Evolutionary conservation across 2,888 invertebrate species (phyloP), one percentile per base, ranked within the genome.

Genomic region (Amphimallon solstitiale): DNA sequence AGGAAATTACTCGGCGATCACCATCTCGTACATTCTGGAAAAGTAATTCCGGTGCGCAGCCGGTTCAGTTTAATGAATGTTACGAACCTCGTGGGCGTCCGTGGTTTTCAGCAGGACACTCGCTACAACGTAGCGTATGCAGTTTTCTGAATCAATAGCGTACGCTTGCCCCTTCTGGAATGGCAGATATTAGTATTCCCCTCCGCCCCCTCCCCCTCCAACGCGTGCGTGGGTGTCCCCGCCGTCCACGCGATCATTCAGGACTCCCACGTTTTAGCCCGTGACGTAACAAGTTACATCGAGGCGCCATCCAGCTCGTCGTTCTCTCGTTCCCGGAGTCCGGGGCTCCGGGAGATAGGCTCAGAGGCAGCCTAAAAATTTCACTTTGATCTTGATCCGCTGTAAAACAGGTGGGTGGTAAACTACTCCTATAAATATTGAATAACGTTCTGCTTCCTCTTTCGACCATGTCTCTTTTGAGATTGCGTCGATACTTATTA

Each of bases 221-320:
- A 6, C 38, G 7, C 21, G 1, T 2, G 21, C 19, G 37, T 23
- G 56, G 68, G 71, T 70, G 73, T 73, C 73, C 76, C 74, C 70
- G 69, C 71, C 78, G 81, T 81, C 82, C 75, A 83, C 81, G 84
- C 84, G 73, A 76, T 75, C 74, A 77, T 81, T 84, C 75, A 75
- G 68, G 62, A 52, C 73, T 66, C 74, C 68, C 81, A 84, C 86
- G 86, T 85, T 84, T 84, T 81, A 79, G 74, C 76, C 73, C 72
- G 81, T 87, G 87, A 87, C 88, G 87, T 88, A 87, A 86, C 81
- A 84, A 85, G 74, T 73, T 76, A 80, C 80, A 35, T 19, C 81
- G 80, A 80, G 81, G 78, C 79, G 81, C 79, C 79, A 71, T 74
- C 71, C 73, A 70, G 75, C 75, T 75, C 69, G 72, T 72, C 68